phyloP scores from a whole-genome alignment of 2,113 vertebrate genomes.

The Ptychochromis oligacanthus region DNA sequence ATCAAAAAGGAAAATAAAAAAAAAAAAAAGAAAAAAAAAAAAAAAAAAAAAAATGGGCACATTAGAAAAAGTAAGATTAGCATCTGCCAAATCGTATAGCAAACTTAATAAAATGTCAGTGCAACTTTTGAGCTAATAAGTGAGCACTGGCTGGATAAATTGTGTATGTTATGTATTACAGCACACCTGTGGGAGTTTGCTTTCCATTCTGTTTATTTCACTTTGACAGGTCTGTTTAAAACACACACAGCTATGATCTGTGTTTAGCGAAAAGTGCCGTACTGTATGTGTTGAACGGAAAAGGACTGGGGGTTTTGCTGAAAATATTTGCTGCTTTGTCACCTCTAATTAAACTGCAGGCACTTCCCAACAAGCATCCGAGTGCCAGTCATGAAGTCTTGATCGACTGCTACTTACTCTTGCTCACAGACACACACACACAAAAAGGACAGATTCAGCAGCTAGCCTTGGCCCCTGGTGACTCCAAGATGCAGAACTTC shows the following conservation, averaged over 20 bases:
- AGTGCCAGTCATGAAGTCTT: slow-evolving; percentile 18
- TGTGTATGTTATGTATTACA: not conserved
- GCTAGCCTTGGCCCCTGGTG: slow-evolving; percentile 37
- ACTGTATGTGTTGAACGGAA: not conserved
- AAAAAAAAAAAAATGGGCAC: not conserved
- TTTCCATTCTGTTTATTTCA: not conserved
- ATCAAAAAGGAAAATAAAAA: not conserved
- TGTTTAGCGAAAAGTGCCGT: not conserved
- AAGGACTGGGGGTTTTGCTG: not conserved
- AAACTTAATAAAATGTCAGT: not conserved
- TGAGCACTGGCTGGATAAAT: not conserved
- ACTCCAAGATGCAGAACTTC: slow-evolving; percentile 40
- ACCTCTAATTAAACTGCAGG: slow-evolving; percentile 48
- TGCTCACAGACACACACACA: not conserved
- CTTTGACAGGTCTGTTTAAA: not conserved
- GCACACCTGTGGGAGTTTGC: not conserved
- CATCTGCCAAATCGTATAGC: not conserved
- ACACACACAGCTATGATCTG: not conserved
- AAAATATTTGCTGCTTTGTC: slow-evolving; percentile 1
- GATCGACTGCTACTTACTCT: not conserved
- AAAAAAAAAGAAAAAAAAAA: not conserved
- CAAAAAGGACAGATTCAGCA: slow-evolving; percentile 25
- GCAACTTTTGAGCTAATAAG: not conserved
- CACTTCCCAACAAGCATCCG: slow-evolving; percentile 12
- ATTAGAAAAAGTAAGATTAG: not conserved